phyloP scores from a whole-genome alignment of 2,888 invertebrate species.

The Hoplodrina blanda region DNA sequence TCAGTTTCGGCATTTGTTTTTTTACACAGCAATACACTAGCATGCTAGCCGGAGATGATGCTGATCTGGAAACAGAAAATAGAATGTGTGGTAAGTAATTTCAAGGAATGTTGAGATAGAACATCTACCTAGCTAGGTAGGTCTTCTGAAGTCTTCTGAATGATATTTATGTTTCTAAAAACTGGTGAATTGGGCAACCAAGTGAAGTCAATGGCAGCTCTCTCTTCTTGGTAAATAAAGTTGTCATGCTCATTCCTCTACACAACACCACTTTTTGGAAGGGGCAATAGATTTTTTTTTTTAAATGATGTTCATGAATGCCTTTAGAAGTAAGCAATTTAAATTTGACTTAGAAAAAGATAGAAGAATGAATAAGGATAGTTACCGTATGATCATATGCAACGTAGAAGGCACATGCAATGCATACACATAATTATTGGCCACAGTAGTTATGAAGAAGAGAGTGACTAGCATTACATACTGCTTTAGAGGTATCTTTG shows the following conservation, averaged over 20 bases:
- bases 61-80: slow-evolving; percentile 76
- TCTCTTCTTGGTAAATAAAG: no score
- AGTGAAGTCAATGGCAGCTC: no score
- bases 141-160: background rate
- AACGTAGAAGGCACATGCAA: slow-evolving; percentile 88
- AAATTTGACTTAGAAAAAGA: background rate
- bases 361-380: slow-evolving; percentile 14
- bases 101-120: background rate
- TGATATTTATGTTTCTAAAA: no score
- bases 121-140: background rate
- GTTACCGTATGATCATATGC: slow-evolving; percentile 88
- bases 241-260: no score
- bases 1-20: slow-evolving; percentile 76
- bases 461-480: slow-evolving; percentile 82
- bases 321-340: no score
- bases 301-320: no score
- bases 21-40: slow-evolving; percentile 82
- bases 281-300: no score
- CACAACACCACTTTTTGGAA: no score
- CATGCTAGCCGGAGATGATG: slow-evolving; percentile 87
- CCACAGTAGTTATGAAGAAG: slow-evolving; percentile 86
- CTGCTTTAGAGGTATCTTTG: slow-evolving; percentile 83
- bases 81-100: background rate
- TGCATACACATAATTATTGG: slow-evolving; percentile 87
- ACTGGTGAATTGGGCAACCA: no score